These are phyloP conservation scores for Camelus bactrianus DNA, from an alignment of 2,113 vertebrate genomes.

Conservation along the genomic window DNA sequence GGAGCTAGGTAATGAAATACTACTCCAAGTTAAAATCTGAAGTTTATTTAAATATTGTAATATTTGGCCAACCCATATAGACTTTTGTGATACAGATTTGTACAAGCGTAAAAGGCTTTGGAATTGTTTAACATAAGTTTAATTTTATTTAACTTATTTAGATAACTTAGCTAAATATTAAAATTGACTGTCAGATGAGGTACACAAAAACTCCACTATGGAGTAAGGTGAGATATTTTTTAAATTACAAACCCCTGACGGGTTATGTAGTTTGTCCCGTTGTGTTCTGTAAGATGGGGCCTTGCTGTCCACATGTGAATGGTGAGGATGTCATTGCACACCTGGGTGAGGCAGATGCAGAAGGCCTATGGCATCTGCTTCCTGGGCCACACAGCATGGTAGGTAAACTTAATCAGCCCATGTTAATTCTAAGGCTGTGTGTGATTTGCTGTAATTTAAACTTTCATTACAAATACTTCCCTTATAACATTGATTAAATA, in stretches of 20 bases:
- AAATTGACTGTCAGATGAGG: neutral
- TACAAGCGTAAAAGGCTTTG: neutral
- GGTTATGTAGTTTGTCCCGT: neutral
- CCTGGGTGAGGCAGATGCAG: neutral
- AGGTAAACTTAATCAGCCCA: neutral
- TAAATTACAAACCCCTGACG: neutral
- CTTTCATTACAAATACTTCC: conserved; percentile 22
- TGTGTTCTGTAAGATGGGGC: neutral
- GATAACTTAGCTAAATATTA: conserved; percentile 34
- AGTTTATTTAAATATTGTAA: conserved; percentile 34
- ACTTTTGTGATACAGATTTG: conserved; percentile 7
- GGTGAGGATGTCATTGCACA: neutral
- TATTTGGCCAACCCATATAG: neutral
- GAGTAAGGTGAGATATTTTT: conserved; percentile 4
- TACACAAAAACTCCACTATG: neutral
- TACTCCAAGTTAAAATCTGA: conserved; percentile 50
- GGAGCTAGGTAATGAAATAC: conserved; percentile 88
- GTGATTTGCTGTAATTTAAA: conserved; percentile 12
- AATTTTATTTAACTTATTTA: conserved; percentile 61
- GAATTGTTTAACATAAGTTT: conserved; percentile 45
- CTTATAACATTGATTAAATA: neutral
- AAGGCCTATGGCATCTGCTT: neutral
- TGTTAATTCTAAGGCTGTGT: neutral
- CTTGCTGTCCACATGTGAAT: neutral
- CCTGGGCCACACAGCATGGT: neutral